Conservation (phyloP, 2,113 vertebrate species). For the Eulemur rufifrons region DNA sequence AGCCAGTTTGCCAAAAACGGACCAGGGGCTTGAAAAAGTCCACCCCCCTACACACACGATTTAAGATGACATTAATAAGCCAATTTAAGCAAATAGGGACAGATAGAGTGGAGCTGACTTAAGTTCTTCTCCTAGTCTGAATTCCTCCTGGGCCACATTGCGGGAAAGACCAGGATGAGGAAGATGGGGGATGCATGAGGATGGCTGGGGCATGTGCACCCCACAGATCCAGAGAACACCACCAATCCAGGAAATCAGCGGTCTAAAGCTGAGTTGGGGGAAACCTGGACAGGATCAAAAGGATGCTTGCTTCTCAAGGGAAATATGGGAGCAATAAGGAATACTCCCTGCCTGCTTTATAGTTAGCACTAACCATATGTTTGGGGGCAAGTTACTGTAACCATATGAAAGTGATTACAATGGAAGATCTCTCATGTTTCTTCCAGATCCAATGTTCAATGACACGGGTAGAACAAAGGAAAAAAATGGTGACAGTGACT, state of each 20-base stretch:
- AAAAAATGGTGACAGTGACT: background rate
- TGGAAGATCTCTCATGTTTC: background rate
- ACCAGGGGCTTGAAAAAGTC: background rate
- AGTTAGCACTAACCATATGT: slow-evolving; percentile 21
- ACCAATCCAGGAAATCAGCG: background rate
- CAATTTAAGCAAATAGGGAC: background rate
- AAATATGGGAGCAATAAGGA: slow-evolving; percentile 20
- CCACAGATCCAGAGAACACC: background rate
- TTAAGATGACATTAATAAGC: background rate
- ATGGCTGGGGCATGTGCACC: no score
- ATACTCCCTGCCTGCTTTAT: background rate
- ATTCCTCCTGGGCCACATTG: background rate
- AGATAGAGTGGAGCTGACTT: background rate
- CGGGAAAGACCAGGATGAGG: background rate
- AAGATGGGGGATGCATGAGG: background rate
- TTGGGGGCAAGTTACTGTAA: background rate
- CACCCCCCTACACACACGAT: background rate
- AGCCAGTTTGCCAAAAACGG: background rate
- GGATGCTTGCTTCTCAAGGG: slow-evolving; percentile 1
- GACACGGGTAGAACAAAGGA: background rate
- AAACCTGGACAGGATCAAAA: slow-evolving; percentile 20
- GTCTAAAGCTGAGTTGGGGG: background rate
- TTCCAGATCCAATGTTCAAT: background rate
- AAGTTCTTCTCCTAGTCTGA: background rate
- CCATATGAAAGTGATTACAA: slow-evolving; percentile 49